Evolutionary conservation across 2,113 vertebrate genomes (phyloP), one percentile per base, ranked within the genome.

Genomic region (Saguinus imperator): DNA sequence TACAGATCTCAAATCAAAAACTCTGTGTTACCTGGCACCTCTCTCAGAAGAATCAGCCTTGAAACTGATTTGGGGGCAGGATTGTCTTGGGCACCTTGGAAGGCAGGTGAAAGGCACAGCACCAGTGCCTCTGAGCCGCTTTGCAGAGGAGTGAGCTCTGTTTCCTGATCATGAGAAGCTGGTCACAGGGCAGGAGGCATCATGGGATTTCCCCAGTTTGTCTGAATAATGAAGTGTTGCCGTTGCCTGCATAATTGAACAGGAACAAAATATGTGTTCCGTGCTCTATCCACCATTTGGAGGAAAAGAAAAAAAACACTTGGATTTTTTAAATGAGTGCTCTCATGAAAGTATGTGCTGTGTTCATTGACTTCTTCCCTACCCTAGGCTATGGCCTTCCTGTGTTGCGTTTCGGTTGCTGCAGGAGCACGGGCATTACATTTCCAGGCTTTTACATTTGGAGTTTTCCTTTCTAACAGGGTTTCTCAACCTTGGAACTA

Each of bases 221-320:
- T 40, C 85, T 98, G 96, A 97, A 12, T 96, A 16, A 96, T 97
- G 97, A 97, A 75, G 95, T 96, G 96, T 79, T 23, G 86, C 43
- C 1, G 5, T 5, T 1, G 81, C 85, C 85, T 13, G 70, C 88
- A 8, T 2, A 57, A 76, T 86, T 58, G 57, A 35, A 23, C 20
- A 3, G 2, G 95, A 87, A 61, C 81, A 52, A 29, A 66, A 32
- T 50, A 3, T 0, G 32, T 3, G 8, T 64, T 93, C 64, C 40
- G 45, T 95, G 95, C 91, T 68, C 52, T 86, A 50, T 81, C 94
- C 88, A 90, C 96, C 45, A 8, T 91, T 91, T 40, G 82, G 66
- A 13, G 48, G 27, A 27, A 6, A 52, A 48, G 66, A 55, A 64
- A 66, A 55, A 55, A 61, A 14, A 1, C 72, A 18, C 57, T n/a